Conservation (phyloP, 2,113 vertebrate species). For the Electrona antarctica region DNA sequence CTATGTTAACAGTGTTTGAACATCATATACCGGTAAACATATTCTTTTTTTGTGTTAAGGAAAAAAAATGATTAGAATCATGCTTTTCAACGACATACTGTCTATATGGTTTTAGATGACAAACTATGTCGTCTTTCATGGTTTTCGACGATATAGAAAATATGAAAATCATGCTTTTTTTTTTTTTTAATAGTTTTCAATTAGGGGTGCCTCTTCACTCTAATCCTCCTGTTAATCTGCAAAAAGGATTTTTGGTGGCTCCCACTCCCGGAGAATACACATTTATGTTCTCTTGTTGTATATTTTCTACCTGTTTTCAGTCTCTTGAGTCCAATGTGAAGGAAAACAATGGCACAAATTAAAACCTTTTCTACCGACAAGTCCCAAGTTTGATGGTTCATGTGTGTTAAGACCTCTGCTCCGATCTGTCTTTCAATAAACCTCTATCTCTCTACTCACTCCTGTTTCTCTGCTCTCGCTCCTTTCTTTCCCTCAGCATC, state of each 20-base stretch:
- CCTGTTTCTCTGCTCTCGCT: slow-evolving; percentile 48
- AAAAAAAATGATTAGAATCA: no score
- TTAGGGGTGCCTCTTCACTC: neutral
- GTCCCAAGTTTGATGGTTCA: slow-evolving; percentile 16
- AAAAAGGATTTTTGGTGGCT: slow-evolving; percentile 9
- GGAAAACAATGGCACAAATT: slow-evolving; percentile 47
- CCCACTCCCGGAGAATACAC: neutral
- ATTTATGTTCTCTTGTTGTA: slow-evolving; percentile 37
- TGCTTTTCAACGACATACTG: no score
- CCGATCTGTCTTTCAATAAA: slow-evolving; percentile 66
- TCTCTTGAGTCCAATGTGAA: slow-evolving; percentile 40
- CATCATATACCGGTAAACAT: no score
- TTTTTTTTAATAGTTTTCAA: neutral
- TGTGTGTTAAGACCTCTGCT: slow-evolving; percentile 41
- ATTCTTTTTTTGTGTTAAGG: no score
- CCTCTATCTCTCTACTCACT: slow-evolving; percentile 41
- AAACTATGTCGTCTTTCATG: no score
- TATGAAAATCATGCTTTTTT: neutral
- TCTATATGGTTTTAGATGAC: no score
- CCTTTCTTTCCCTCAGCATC: slow-evolving; percentile 26
- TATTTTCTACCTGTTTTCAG: slow-evolving; percentile 44
- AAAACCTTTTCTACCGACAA: slow-evolving; percentile 65
- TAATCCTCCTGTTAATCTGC: neutral
- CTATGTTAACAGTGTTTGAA: no score
- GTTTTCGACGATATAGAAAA: no score